Conservation (phyloP, 2,113 vertebrate species). For the Guaruba guarouba region DNA sequence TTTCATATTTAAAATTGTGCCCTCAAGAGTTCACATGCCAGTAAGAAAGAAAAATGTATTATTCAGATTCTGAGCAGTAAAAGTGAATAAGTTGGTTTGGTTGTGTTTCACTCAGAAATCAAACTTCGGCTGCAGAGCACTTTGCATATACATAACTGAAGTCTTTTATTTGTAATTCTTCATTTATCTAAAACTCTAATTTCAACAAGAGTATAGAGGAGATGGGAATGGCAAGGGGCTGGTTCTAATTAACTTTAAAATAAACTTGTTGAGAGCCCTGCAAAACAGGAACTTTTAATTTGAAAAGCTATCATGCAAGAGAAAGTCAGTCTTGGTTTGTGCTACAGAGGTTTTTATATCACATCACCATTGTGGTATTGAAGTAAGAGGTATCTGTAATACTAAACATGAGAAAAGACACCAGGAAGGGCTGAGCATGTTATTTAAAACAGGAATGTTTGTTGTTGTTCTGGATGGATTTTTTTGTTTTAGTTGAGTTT, state of each 20-base stretch:
- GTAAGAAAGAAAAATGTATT: slow-evolving; percentile 24
- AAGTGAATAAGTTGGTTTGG: background rate
- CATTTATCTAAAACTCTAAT: background rate
- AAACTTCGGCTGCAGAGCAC: background rate
- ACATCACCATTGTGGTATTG: background rate
- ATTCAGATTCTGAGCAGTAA: background rate
- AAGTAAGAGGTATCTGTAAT: background rate
- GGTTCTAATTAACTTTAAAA: slow-evolving; percentile 11
- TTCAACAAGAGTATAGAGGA: background rate
- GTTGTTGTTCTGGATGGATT: background rate
- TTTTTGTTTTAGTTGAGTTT: background rate
- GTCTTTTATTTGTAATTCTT: background rate
- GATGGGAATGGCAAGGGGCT: background rate
- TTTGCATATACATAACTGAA: background rate
- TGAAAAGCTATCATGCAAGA: background rate
- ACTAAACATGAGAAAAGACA: background rate
- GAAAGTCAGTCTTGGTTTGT: background rate
- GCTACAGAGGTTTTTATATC: background rate
- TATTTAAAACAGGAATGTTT: background rate
- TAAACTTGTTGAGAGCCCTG: background rate
- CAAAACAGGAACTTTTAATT: background rate
- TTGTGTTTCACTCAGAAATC: background rate
- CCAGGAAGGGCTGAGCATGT: background rate
- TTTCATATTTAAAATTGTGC: background rate
- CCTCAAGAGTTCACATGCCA: slow-evolving; percentile 34